Base-by-base conservation (phyloP, 2,888 invertebrate species). In the Nymphalis c-album region DNA sequence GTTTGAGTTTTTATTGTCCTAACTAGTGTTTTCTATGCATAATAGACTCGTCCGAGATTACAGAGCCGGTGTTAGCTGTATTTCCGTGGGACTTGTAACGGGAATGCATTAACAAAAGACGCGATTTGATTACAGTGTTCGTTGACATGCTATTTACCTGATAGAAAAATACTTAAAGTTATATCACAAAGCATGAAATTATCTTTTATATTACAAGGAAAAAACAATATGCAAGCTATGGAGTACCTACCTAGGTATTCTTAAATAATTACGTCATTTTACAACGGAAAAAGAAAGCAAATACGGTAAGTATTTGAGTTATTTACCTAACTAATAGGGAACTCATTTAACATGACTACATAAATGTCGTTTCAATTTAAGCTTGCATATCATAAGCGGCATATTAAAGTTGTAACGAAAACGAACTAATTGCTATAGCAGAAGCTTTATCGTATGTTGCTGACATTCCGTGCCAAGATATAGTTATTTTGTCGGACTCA, bases 1-100 rank as follows among this genome's bases (percentile, higher is more conserved):
- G 83, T 73, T 68, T 71, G 80, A 82, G 78, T 84, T 86, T 88
- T 87, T 86, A 88, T 86, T 87, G 87, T 87, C 80, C 81, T 79
- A 81, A 81, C 84, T 80, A 78, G 80, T 80, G 79, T 86, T 87
- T 86, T 86, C 88, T 85, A 79, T 86, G 84, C 83, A 86, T 90
- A 91, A 90, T 90, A 79, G 79, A 74, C 69, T 79, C 69, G 73
- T 73, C 63, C 69, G 77, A 88, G 86, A 90, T 90, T 90, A 90
- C 81, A 88, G 88, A 81, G 80, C 74, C 68, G 80, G 78, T 85
- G 84, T 87, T 86, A 85, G 82, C 81, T 76, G 84, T 83, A 72
- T 84, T 86, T 85, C 83, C 84, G 84, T 86, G 83, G 84, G 85
- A 86, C 80, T 78, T 71, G 76, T 81, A 85, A 86, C 85, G 84